These are phyloP conservation scores for Pentalonia nigronervosa DNA, from an alignment of 1,140 invertebrate genomes.

Conservation along the genomic window DNA sequence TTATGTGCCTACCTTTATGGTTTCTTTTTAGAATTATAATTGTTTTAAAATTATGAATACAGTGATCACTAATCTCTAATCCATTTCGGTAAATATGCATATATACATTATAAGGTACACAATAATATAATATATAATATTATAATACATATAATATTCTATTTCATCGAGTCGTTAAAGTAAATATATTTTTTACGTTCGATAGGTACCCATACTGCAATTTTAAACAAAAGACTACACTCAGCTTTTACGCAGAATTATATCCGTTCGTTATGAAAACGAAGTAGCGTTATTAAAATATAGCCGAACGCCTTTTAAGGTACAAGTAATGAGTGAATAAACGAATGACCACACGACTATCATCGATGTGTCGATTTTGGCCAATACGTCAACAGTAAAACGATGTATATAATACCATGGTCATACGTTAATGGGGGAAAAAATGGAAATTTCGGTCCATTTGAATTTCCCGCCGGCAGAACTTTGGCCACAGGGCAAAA, in stretches of 20 bases:
- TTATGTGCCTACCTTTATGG: not conserved
- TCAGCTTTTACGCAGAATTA: not conserved
- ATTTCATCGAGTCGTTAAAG: not conserved
- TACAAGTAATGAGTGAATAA: not conserved
- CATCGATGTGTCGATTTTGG: not conserved
- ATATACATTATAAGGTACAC: not conserved
- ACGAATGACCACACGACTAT: not conserved
- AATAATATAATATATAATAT: too few species aligned
- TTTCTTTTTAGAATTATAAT: not conserved
- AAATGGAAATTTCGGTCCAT: not conserved
- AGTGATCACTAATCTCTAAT: not conserved
- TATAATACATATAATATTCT: too few species aligned
- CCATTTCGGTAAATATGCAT: not conserved
- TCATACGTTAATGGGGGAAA: too few species aligned
- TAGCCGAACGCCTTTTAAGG: not conserved
- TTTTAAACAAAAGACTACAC: not conserved
- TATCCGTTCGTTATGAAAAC: not conserved
- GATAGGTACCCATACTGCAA: not conserved
- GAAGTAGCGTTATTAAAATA: not conserved
- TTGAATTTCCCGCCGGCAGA: constrained; percentile 36
- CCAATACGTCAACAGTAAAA: too few species aligned
- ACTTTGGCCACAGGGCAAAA: not conserved
- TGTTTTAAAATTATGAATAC: not conserved
- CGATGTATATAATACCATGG: too few species aligned
- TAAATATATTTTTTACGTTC: not conserved